Percentiles rank a stretch among this genome's conserved stretches.
These are phyloP conservation scores for Manis crassicaudata DNA, from an alignment of 2,797 vertebrate species.

Conservation along the genomic window DNA sequence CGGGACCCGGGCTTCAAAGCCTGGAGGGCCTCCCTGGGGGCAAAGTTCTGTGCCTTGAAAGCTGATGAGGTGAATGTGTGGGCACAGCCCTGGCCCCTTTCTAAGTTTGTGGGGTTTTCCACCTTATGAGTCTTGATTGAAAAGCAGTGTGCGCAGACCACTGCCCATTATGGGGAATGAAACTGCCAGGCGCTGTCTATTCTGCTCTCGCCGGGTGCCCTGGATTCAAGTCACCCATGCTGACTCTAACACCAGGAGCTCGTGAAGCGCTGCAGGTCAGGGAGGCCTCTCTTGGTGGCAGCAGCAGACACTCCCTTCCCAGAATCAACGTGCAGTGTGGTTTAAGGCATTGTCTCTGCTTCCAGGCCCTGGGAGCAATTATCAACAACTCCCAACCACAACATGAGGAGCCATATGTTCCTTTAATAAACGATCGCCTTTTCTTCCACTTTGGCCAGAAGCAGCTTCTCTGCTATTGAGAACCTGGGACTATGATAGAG, in stretches of 20 bases:
- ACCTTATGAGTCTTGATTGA: accelerated
- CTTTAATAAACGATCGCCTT: background rate
- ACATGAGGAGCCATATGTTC: accelerated
- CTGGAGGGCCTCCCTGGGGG: accelerated
- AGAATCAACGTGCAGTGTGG: background rate
- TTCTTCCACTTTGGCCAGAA: background rate
- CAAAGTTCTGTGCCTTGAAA: accelerated
- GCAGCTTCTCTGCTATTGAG: background rate
- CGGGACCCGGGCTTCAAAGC: background rate
- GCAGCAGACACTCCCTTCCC: accelerated
- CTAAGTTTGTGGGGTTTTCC: background rate
- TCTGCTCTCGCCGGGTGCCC: background rate
- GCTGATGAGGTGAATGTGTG: accelerated
- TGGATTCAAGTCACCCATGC: background rate
- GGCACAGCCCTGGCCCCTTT: no score
- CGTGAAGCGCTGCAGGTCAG: accelerated
- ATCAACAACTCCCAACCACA: background rate
- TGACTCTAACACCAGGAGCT: background rate
- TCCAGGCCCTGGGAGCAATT: accelerated
- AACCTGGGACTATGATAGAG: background rate
- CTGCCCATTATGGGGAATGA: background rate
- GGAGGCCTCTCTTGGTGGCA: background rate
- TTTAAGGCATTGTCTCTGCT: background rate
- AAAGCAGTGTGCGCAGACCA: background rate
- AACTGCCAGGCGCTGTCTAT: background rate